Evolutionary conservation across 2,888 invertebrate species (phyloP).

Genomic region (Sesia bembeciformis): DNA sequence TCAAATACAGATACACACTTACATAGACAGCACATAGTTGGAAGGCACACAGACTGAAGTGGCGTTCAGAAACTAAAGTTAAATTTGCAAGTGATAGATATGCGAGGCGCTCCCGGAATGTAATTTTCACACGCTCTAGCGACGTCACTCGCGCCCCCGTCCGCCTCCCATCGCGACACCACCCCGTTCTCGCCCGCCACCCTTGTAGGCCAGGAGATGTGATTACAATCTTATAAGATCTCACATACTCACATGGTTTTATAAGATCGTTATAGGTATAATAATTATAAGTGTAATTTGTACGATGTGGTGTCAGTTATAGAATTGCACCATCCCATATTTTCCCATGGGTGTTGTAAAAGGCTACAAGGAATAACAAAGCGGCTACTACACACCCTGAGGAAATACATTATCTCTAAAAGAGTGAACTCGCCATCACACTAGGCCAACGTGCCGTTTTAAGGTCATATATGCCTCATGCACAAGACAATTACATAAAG

Average conservation of each 20-base stretch:
- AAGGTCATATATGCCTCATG: too few relatives aligned
- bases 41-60: slow-evolving; percentile 9
- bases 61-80: slow-evolving; percentile 61
- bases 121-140: slow-evolving; percentile 71
- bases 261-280: too few relatives aligned
- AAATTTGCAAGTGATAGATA: slow-evolving; percentile 75
- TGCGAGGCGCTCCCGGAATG: slow-evolving; percentile 71
- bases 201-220: slow-evolving; percentile 20
- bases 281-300: too few relatives aligned
- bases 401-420: too few relatives aligned
- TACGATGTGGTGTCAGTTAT: too few relatives aligned
- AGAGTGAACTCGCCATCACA: too few relatives aligned
- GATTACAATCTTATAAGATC: neutral
- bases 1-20: neutral
- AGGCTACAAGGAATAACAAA: too few relatives aligned
- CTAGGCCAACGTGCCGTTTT: too few relatives aligned
- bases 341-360: too few relatives aligned
- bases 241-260: neutral
- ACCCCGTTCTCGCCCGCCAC: slow-evolving; percentile 13
- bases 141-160: slow-evolving; percentile 47
- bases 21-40: neutral
- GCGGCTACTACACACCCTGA: too few relatives aligned
- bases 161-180: slow-evolving; percentile 4
- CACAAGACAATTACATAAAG: too few relatives aligned
- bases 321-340: too few relatives aligned